Conservation (phyloP, 2,113 vertebrate species). For the Rhabdornis inornatus region DNA sequence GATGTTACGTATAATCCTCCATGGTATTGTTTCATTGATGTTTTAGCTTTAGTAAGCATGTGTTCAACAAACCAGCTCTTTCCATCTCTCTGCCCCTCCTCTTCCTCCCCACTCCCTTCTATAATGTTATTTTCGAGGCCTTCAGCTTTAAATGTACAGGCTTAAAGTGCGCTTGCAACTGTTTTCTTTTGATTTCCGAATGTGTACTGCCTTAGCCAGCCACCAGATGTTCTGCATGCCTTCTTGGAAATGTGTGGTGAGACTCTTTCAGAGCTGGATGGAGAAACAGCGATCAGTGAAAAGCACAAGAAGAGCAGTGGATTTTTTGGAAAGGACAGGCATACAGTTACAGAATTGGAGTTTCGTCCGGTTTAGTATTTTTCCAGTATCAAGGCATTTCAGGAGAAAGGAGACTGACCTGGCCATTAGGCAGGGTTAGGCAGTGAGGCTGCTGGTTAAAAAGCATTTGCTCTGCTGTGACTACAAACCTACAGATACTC, state of each 20-base stretch:
- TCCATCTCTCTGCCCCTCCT: slow-evolving; percentile 20
- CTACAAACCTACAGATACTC: neutral
- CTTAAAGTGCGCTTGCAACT: slow-evolving; percentile 80
- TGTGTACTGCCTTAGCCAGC: slow-evolving; percentile 85
- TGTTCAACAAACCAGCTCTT: slow-evolving; percentile 64
- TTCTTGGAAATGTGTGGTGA: slow-evolving; percentile 70
- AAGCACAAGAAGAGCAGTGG: slow-evolving; percentile 53
- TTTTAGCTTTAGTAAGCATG: slow-evolving; percentile 76
- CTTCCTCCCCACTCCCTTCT: neutral
- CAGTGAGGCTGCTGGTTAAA: neutral
- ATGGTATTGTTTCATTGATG: slow-evolving; percentile 68
- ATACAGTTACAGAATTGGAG: neutral
- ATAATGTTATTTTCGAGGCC: slow-evolving; percentile 74
- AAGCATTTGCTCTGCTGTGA: neutral
- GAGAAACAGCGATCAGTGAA: slow-evolving; percentile 46
- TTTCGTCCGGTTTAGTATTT: neutral
- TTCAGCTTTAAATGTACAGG: slow-evolving; percentile 81
- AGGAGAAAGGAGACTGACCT: neutral
- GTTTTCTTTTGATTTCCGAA: slow-evolving; percentile 72
- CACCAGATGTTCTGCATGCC: slow-evolving; percentile 77
- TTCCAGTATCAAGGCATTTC: neutral
- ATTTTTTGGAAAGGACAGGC: neutral
- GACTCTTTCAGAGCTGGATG: slow-evolving; percentile 56
- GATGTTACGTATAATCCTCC: slow-evolving; percentile 73
- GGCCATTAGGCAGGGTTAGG: neutral